A percentile compares a stretch with the other conserved stretches of the same genome.
Evolutionary conservation across 37 sponge, comb jelly and placozoan genomes (phyloP).

Genomic region (Spongia lamella): DNA sequence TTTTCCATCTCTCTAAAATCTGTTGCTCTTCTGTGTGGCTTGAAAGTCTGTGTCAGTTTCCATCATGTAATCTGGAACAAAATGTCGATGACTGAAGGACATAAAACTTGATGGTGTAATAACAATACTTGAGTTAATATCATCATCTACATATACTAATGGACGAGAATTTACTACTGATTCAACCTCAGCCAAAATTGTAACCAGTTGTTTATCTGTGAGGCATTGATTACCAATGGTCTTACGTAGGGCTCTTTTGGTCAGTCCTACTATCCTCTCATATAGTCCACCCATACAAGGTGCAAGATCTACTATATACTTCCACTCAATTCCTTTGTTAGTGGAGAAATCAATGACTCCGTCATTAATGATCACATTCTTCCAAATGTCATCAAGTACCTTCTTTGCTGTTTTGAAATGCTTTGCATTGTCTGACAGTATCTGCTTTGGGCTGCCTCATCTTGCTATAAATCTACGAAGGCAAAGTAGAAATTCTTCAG

Average conservation of each 20-base stretch:
- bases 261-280: constrained; percentile 27
- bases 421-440: constrained; percentile 48
- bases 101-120: no score
- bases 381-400: no score
- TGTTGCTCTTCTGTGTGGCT: no score
- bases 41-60: no score
- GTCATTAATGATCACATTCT: background rate
- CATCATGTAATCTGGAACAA: no score
- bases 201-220: constrained; percentile 40
- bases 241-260: constrained; percentile 43
- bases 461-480: constrained; percentile 50
- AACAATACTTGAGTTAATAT: no score
- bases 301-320: constrained; percentile 38
- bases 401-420: constrained; percentile 43
- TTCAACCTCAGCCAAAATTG: constrained; percentile 26
- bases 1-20: no score
- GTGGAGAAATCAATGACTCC: constrained; percentile 1
- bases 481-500: no score
- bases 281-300: constrained; percentile 59
- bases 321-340: constrained; percentile 33
- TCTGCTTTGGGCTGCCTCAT: constrained; percentile 32
- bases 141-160: constrained; percentile 8
- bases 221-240: constrained; percentile 29
- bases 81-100: no score
- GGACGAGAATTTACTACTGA: constrained; percentile 33